phyloP scores from a whole-genome alignment of 2,113 vertebrate genomes.

The Neolamprologus cancellatus region DNA sequence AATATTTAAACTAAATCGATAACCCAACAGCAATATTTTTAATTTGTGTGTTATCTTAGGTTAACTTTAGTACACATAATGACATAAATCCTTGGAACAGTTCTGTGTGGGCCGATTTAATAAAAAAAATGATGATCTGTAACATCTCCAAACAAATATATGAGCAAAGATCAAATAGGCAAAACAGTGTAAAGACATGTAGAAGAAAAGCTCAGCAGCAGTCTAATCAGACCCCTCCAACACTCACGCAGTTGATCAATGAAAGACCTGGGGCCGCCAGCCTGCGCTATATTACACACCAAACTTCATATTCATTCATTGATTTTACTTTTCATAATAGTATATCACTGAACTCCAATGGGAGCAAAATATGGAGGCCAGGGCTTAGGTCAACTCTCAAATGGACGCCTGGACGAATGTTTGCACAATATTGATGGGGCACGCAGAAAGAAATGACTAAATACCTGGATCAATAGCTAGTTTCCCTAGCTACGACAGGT shows the following conservation, averaged over 20 bases:
- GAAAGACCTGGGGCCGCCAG: constrained; percentile 73
- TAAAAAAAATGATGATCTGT: constrained; percentile 8
- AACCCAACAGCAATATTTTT: background rate
- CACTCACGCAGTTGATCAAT: constrained; percentile 70
- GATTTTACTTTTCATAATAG: constrained; percentile 94
- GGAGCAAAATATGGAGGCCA: constrained; percentile 88
- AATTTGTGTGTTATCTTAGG: background rate
- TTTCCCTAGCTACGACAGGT: constrained; percentile 86
- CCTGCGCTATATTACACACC: constrained; percentile 87
- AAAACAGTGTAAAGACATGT: constrained; percentile 54
- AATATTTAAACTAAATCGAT: background rate
- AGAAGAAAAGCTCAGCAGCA: constrained; percentile 56
- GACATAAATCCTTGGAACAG: background rate
- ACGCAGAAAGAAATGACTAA: constrained; percentile 96
- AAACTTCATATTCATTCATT: constrained; percentile 99
- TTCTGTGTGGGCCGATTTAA: background rate
- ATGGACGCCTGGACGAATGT: constrained; percentile 85
- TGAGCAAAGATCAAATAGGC: constrained; percentile 56
- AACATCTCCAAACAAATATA: constrained; percentile 45
- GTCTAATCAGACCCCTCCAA: constrained; percentile 69
- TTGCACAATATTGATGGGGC: constrained; percentile 92
- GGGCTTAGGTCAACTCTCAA: constrained; percentile 93
- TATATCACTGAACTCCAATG: constrained; percentile 98
- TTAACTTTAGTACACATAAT: background rate
- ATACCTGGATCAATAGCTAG: constrained; percentile 98